Evolutionary conservation across 2,113 vertebrate species (phyloP), one percentile per base, ranked within the genome.

Genomic region (Paracyprichromis sp.): DNA sequence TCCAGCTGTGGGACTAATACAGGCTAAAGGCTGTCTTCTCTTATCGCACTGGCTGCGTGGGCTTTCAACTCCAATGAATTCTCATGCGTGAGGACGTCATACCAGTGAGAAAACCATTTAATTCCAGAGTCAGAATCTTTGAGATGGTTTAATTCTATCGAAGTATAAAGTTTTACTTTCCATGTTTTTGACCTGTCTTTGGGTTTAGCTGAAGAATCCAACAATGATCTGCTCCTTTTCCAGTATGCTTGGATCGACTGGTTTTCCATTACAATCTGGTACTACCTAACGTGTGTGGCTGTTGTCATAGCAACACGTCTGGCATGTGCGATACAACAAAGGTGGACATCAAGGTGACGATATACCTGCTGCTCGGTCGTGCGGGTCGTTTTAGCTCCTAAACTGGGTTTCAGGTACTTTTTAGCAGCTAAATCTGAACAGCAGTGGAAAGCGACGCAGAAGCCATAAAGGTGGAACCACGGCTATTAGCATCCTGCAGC

Each of bases 191-290:
- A 52, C 57, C 57, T 2, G 19, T n/a, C 10, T 69, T 36, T 38
- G 34, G 61, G 34, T n/a, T 19, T 34, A 36, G 59, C 29, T 63
- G 59, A 63, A 36, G 17, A 7, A 5, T 36, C 59, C 59, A 11
- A 56, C n/a, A 56, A 8, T 12, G 17, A 66, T 2, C 17, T 38
- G 17, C 61, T n/a, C 61, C 61, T 66, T 38, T 66, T 12, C 17
- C 61, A 12, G 17, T n/a, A 1, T 0, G 31, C 1, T 63, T 59
- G 57, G 6, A 63, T 63, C 6, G 0, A 1, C 59, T 36, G 6
- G 59, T n/a, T 63, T 63, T 2, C 31, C 9, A 2, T 36, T 63
- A 36, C 59, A 36, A 36, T n/a, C 31, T 63, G 59, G 59, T 36
- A n/a, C 31, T 63, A 3, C 31, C 31, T 63, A 36, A 17, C 31